These are phyloP conservation scores for Myotis myotis DNA, from an alignment of 2,797 vertebrate species.

Conservation along the genomic window DNA sequence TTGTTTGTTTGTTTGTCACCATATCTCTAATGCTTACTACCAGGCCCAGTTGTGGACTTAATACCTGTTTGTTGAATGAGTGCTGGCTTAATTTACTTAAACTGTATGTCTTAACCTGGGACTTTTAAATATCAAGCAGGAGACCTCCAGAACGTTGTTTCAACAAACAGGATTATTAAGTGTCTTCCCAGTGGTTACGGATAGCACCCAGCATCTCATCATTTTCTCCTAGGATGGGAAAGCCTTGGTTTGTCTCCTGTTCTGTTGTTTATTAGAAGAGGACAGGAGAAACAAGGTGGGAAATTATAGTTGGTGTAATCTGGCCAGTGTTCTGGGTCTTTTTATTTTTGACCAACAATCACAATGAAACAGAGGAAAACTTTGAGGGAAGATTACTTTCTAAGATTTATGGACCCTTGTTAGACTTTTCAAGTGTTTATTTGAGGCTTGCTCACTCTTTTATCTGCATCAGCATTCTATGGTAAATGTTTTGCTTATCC, in stretches of 20 bases:
- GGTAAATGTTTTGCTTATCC: neutral
- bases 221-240: neutral
- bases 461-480: neutral
- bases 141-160: neutral
- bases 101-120: neutral
- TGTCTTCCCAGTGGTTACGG: neutral
- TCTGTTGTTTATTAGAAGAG: neutral
- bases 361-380: neutral
- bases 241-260: neutral
- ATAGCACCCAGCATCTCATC: neutral
- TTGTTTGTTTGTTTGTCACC: neutral
- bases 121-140: neutral
- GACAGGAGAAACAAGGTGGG: neutral
- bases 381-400: neutral
- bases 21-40: neutral
- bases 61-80: neutral
- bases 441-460: neutral
- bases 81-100: constrained; percentile 15
- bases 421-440: neutral
- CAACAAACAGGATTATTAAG: neutral
- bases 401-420: neutral
- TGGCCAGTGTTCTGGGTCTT: neutral
- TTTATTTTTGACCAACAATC: neutral
- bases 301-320: neutral
- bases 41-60: neutral